phyloP scores from a whole-genome alignment of 2,113 vertebrate species.

The Leucopternis melanops region DNA sequence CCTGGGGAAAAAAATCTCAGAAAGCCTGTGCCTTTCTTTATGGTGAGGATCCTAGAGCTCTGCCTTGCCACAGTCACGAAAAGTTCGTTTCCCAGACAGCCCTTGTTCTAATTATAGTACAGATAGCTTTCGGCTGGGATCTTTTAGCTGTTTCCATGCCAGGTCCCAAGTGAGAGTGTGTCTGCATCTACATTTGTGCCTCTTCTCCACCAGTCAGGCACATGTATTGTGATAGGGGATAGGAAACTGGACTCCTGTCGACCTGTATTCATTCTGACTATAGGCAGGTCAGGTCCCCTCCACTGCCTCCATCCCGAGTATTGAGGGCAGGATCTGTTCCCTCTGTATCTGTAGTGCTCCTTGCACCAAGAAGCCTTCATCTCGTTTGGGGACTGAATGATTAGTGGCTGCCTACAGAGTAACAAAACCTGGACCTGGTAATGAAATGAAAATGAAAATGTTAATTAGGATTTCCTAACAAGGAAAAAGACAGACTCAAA shows the following conservation, averaged over 20 bases:
- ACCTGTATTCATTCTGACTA: neutral
- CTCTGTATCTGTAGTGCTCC: neutral
- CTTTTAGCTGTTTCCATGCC: neutral
- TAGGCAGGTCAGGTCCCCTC: neutral
- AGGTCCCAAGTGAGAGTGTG: neutral
- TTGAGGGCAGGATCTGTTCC: neutral
- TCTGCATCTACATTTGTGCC: neutral
- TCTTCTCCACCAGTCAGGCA: neutral
- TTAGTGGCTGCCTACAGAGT: neutral
- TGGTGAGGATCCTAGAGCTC: neutral
- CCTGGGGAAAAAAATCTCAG: neutral
- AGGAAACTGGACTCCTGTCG: neutral
- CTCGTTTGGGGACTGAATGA: neutral
- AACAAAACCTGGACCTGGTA: neutral
- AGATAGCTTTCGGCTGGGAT: neutral
- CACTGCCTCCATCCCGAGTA: neutral
- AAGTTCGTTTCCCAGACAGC: neutral
- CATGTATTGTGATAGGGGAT: neutral
- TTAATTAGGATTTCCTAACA: slow-evolving; percentile 20
- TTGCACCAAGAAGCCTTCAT: neutral
- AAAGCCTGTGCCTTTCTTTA: neutral
- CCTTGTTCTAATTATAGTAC: neutral
- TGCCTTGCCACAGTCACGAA: neutral
- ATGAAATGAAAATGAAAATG: slow-evolving; percentile 17
- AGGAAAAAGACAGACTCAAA: neutral